A percentile compares a stretch with the other conserved stretches of the same genome.
These are phyloP conservation scores for Spinibarbus caldwelli DNA, from an alignment of 2,797 vertebrate genomes.

Conservation along the genomic window DNA sequence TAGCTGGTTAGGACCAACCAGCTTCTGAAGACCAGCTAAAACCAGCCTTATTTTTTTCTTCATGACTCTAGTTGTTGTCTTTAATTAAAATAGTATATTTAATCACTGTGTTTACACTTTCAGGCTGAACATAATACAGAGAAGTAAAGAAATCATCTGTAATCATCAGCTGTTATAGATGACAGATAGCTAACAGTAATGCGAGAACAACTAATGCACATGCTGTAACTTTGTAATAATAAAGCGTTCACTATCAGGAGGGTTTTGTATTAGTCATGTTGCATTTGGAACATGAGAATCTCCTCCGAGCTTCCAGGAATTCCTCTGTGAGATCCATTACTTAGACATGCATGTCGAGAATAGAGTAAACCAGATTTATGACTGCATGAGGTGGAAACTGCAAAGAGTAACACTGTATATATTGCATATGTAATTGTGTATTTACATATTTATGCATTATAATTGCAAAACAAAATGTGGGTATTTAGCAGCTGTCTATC, in stretches of 20 bases:
- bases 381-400: not conserved
- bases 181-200: constrained; percentile 36
- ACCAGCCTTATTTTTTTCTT: too few species aligned
- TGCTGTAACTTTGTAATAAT: constrained; percentile 7
- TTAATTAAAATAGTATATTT: not conserved
- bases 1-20: too few species aligned
- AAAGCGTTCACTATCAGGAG: constrained; percentile 60
- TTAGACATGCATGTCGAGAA: constrained; percentile 14
- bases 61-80: not conserved
- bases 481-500: not conserved
- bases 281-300: constrained; percentile 69
- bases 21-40: too few species aligned
- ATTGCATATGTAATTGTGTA: not conserved
- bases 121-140: not conserved
- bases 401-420: not conserved
- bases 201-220: constrained; percentile 23
- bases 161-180: constrained; percentile 14
- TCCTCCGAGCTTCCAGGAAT: constrained; percentile 61
- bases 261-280: constrained; percentile 59
- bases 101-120: not conserved
- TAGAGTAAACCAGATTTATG: constrained; percentile 27
- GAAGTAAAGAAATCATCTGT: constrained; percentile 7
- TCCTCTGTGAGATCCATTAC: constrained; percentile 55
- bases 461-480: not conserved
- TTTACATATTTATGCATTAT: not conserved